Base-by-base conservation (phyloP, 2,797 vertebrate genomes). In the Pitangus sulphuratus region DNA sequence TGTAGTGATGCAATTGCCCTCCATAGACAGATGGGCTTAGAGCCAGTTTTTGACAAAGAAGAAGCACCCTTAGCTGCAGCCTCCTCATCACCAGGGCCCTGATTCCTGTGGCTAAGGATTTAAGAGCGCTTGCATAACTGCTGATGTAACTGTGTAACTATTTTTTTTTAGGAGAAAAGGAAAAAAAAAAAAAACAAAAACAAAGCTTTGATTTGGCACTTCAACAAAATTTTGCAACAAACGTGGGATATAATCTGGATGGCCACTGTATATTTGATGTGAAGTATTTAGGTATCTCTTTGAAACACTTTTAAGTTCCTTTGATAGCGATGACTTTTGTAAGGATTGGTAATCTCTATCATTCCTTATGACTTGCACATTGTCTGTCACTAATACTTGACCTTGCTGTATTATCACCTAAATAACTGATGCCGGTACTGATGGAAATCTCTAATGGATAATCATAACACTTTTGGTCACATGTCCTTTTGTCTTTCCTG, bases 331-430 rank as follows among this genome's bases (percentile, higher is more conserved):
- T 98, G 98, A 95, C 92, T 97, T 98, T 97, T 97, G 89, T 97
- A 97, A 98, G 97, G 97, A 97, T 96, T 98, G 98, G 96, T 98
- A 96, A 77, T 91, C 91, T 96, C 42, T 95, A 97, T 97, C 98
- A 97, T 97, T 98, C 98, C 97, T 98, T 98, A 97, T 84, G 93
- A 98, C 90, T 94, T 85, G 94, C 94, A 95, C 97, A 97, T 98
- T 98, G 97, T 97, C 97, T 97, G 92, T 98, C 98, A 97, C 97
- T 98, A 98, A 98, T 98, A 96, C 95, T 97, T 97, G 96, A 97
- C 97, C 93, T 98, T 97, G 96, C 94, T 98, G 95, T 98, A 96
- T 97, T 97, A 95, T 97, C 97, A 97, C 93, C 96, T 97, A 95
- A 97, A 97, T 96, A 97, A 97, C 97, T 98, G 97, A 97, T 98